These are phyloP conservation scores for Caerostris darwini DNA, from an alignment of 1,140 invertebrate genomes.

Conservation along the genomic window DNA sequence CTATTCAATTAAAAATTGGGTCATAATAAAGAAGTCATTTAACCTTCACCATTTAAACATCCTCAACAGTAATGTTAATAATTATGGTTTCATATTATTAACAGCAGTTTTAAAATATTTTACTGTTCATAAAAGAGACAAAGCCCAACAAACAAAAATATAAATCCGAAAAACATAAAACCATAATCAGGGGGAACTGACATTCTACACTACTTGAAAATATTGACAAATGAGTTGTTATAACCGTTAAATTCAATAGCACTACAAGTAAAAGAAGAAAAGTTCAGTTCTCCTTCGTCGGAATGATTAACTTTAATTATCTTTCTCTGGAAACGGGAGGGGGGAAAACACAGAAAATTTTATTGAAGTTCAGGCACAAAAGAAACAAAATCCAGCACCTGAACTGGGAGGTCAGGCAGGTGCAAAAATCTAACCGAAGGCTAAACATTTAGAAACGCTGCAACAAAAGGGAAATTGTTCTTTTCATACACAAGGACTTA, in stretches of 20 bases:
- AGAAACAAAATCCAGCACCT: conserved; percentile 27
- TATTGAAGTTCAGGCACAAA: not conserved
- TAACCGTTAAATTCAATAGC: not conserved
- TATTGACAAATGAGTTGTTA: not conserved
- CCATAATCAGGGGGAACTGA: no score
- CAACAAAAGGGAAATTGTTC: conserved; percentile 36
- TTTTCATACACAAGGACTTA: not conserved
- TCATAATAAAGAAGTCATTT: no score
- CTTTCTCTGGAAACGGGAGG: not conserved
- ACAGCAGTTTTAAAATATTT: no score
- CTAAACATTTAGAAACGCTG: not conserved
- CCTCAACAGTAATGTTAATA: no score
- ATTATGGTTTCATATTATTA: no score
- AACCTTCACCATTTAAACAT: no score
- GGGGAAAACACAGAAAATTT: not conserved
- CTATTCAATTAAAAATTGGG: no score
- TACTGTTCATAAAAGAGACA: no score
- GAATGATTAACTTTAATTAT: not conserved
- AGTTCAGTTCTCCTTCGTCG: not conserved
- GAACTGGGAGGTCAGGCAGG: conserved; percentile 37
- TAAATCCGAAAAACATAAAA: no score
- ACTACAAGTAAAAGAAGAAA: not conserved
- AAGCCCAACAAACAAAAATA: no score
- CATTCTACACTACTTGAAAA: not conserved
- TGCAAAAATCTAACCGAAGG: conserved; percentile 49